Conservation (phyloP, 30 jellyfish, hydroid and myxozoan species). For the Sanderia malayensis region DNA sequence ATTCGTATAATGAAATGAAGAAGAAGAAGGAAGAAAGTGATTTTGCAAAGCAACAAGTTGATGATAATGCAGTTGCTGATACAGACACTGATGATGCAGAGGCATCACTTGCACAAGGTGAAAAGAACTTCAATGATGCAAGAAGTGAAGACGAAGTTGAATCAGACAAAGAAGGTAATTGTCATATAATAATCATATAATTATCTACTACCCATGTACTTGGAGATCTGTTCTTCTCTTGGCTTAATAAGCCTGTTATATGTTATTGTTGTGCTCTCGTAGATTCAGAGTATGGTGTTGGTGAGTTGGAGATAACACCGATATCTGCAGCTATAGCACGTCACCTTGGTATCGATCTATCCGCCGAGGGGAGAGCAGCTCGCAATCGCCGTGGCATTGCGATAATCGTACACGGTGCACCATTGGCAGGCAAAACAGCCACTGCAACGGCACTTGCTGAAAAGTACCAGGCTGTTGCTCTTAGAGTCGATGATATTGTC, state of each 20-base stretch:
- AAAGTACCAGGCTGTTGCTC: slow-evolving; percentile 48
- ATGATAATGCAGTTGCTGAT: slow-evolving; percentile 26
- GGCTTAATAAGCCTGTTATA: no score
- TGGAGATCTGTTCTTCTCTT: no score
- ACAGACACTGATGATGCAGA: slow-evolving; percentile 13
- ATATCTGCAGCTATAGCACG: slow-evolving; percentile 98
- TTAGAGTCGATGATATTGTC: slow-evolving; percentile 75
- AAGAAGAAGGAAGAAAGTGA: slow-evolving; percentile 35
- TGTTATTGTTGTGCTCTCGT: no score
- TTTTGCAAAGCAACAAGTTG: background rate
- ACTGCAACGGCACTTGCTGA: slow-evolving; percentile 86
- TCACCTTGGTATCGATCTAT: slow-evolving; percentile 89
- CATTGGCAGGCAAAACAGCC: slow-evolving; percentile 95
- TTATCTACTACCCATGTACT: no score
- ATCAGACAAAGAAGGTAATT: slow-evolving; percentile 42
- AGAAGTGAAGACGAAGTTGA: slow-evolving; percentile 41
- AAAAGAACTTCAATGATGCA: slow-evolving; percentile 20
- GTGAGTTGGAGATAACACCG: slow-evolving; percentile 97
- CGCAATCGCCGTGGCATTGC: slow-evolving; percentile 93
- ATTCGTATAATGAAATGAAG: slow-evolving; percentile 52
- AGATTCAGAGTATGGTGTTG: slow-evolving; percentile 78
- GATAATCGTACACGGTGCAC: slow-evolving; percentile 95
- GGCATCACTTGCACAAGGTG: slow-evolving; percentile 5
- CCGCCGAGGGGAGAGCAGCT: slow-evolving; percentile 97
- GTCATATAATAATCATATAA: no score